Percentiles rank a stretch among this genome's conserved stretches.
Conservation (phyloP, 2,888 invertebrate genomes). For the Osedax frankpressi region DNA sequence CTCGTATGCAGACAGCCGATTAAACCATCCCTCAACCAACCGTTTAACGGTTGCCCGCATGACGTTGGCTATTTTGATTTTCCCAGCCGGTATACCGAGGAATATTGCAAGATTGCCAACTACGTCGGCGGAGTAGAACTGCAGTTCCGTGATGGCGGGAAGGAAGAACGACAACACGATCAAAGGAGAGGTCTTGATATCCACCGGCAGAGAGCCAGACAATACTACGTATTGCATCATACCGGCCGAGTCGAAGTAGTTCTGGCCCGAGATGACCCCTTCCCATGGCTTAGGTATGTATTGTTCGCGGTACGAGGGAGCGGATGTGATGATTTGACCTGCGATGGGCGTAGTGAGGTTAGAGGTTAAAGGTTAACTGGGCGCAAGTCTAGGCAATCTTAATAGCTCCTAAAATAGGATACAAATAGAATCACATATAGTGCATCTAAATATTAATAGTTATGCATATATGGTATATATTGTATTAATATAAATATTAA, state of each 20-base stretch:
- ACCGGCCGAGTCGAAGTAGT: slow-evolving; percentile 31
- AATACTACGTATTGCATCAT: slow-evolving; percentile 30
- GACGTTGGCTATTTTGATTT: slow-evolving; percentile 33
- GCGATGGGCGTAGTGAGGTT: neutral
- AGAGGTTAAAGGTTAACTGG: no score
- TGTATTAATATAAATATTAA: no score
- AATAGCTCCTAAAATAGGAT: no score
- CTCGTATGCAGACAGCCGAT: no score
- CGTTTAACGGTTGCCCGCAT: slow-evolving; percentile 26
- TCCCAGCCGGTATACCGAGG: slow-evolving; percentile 32
- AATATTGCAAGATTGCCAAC: slow-evolving; percentile 35
- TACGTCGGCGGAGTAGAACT: slow-evolving; percentile 37
- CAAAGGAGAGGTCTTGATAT: slow-evolving; percentile 29
- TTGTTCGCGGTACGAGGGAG: slow-evolving; percentile 18
- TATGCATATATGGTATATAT: no score
- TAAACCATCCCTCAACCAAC: no score
- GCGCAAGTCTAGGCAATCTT: no score
- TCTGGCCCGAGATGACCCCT: slow-evolving; percentile 29
- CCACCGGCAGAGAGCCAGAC: slow-evolving; percentile 27
- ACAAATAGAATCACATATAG: no score
- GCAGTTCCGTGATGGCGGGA: slow-evolving; percentile 32
- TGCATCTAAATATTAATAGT: no score
- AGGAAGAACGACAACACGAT: slow-evolving; percentile 27
- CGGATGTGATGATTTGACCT: slow-evolving; percentile 19
- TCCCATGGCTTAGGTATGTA: slow-evolving; percentile 28